Conservation (phyloP, 30 jellyfish, hydroid and myxozoan species). For the Haliclystus octoradiatus region DNA sequence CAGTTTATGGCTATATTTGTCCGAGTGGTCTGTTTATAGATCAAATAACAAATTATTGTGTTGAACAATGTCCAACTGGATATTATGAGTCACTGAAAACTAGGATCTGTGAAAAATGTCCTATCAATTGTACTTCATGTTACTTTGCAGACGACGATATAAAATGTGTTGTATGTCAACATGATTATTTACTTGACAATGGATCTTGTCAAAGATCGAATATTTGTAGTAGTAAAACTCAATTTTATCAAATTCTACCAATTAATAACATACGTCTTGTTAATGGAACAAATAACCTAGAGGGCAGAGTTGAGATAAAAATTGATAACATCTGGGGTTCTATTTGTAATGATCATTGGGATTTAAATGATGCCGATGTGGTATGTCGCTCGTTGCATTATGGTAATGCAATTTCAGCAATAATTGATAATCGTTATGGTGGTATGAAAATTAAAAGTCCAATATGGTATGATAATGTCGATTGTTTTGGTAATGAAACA, state of each 20-base stretch:
- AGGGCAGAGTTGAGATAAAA: slow-evolving; percentile 91
- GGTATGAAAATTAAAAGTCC: not conserved
- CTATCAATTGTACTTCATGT: not conserved
- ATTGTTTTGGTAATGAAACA: not conserved
- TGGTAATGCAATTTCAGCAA: slow-evolving; percentile 82
- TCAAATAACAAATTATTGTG: not conserved
- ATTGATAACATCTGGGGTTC: slow-evolving; percentile 69
- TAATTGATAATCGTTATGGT: slow-evolving; percentile 7
- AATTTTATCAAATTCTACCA: not conserved
- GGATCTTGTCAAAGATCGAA: not conserved
- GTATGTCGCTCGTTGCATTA: slow-evolving; percentile 74
- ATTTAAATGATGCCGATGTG: slow-evolving; percentile 76
- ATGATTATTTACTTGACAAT: not conserved
- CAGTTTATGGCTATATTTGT: not conserved
- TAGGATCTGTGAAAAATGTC: not conserved
- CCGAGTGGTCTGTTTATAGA: not conserved
- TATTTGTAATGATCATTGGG: slow-evolving; percentile 82
- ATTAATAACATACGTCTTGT: slow-evolving; percentile 41
- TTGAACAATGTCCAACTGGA: not conserved
- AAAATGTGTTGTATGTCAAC: not conserved
- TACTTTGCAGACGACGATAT: not conserved
- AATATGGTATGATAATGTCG: not conserved
- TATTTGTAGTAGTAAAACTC: not conserved
- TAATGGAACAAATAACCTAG: slow-evolving; percentile 48
- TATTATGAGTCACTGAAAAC: not conserved